These are phyloP conservation scores for Nyctereutes procyonoides DNA, from an alignment of 2,113 vertebrate genomes.

Conservation along the genomic window DNA sequence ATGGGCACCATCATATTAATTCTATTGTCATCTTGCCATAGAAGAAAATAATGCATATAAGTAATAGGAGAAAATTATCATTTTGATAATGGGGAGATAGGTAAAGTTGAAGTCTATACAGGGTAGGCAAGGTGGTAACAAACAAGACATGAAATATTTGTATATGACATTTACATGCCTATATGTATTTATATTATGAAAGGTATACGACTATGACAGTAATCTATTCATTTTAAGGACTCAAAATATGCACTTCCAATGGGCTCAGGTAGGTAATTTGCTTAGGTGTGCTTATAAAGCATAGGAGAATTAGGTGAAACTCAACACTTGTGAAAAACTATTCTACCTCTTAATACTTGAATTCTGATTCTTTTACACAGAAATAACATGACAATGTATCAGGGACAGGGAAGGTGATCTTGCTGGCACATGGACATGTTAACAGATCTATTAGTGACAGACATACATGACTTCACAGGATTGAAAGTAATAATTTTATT, in stretches of 20 bases:
- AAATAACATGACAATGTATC: neutral
- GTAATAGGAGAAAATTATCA: neutral
- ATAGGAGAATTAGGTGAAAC: neutral
- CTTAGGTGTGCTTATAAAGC: neutral
- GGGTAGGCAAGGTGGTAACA: fast-evolving
- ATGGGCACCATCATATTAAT: neutral
- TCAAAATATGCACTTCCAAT: neutral
- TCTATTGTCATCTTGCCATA: neutral
- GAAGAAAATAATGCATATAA: neutral
- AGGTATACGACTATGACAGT: neutral
- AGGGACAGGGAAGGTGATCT: neutral
- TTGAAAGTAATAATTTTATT: neutral
- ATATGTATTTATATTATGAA: neutral
- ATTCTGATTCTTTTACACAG: neutral
- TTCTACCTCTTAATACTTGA: neutral
- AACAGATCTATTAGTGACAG: neutral
- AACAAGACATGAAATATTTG: neutral
- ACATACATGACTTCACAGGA: neutral
- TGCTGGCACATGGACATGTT: neutral
- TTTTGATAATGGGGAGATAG: neutral
- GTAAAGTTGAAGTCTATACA: neutral
- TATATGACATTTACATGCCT: neutral
- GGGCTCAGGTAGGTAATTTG: neutral
- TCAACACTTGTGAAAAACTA: neutral
- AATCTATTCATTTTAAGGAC: neutral